phyloP scores from a whole-genome alignment of 1,140 invertebrate genomes.

The Lethocerus indicus region DNA sequence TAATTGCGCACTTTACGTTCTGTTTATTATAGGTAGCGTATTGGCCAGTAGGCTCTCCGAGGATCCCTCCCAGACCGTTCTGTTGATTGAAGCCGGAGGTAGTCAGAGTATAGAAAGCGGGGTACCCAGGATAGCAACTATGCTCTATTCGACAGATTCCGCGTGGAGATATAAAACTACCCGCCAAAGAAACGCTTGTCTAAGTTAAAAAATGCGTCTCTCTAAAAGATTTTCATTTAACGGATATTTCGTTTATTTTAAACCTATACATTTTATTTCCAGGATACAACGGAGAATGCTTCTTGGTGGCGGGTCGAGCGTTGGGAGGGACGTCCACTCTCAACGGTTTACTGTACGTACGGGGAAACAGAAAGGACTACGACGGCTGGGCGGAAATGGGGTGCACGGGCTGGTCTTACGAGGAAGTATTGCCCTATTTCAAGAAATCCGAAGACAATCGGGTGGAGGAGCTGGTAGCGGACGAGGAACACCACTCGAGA shows the following conservation, averaged over 20 bases:
- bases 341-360: conserved; percentile 89
- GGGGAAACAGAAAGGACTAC: conserved; percentile 81
- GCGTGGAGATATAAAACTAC: not conserved
- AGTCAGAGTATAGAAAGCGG: not conserved
- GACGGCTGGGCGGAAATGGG: conserved; percentile 77
- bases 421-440: conserved; percentile 74
- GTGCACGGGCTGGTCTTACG: conserved; percentile 79
- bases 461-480: conserved; percentile 54
- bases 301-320: conserved; percentile 74
- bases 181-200: not conserved
- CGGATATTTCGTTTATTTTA: not conserved
- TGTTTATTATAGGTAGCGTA: not conserved
- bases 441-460: conserved; percentile 74
- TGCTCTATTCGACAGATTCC: not conserved
- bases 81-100: not conserved
- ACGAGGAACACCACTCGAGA: conserved; percentile 51
- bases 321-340: conserved; percentile 85
- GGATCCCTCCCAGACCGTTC: conserved; percentile 43
- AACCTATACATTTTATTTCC: conserved; percentile 20
- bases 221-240: not conserved
- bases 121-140: not conserved
- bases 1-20: no score
- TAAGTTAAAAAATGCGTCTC: not conserved
- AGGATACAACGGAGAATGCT: conserved; percentile 67
- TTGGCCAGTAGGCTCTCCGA: conserved; percentile 30